A percentile compares a stretch with the other conserved stretches of the same genome.
Conservation (phyloP, 2,888 invertebrate genomes). For the Drosophila borborema region DNA sequence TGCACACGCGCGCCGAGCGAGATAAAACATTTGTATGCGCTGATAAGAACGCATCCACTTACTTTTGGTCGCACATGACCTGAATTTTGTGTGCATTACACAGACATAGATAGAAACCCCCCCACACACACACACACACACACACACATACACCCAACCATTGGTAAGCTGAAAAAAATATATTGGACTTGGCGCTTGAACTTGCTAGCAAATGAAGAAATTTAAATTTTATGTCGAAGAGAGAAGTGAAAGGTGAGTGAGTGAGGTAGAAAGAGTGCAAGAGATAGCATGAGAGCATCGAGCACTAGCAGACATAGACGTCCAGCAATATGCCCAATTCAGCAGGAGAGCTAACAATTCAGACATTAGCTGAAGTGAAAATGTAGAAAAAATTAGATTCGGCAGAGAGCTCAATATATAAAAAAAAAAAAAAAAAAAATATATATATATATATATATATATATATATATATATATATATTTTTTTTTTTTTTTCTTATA, state of each 20-base stretch:
- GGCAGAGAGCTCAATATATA: no score
- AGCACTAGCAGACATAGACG: slow-evolving; percentile 52
- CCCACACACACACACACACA: slow-evolving; percentile 1
- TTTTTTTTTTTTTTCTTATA: no score
- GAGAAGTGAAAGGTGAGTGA: not conserved
- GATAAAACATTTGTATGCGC: slow-evolving; percentile 79
- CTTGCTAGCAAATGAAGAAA: slow-evolving; percentile 74
- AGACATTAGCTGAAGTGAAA: not conserved
- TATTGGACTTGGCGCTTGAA: slow-evolving; percentile 54
- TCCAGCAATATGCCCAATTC: slow-evolving; percentile 3
- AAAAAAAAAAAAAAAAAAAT: no score
- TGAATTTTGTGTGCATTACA: slow-evolving; percentile 67
- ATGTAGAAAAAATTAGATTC: not conserved
- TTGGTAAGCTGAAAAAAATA: slow-evolving; percentile 37
- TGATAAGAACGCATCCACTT: slow-evolving; percentile 80
- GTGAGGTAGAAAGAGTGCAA: not conserved
- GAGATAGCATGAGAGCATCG: slow-evolving; percentile 1
- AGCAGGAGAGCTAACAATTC: not conserved
- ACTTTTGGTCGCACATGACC: slow-evolving; percentile 79
- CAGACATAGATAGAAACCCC: slow-evolving; percentile 19
- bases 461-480: no score
- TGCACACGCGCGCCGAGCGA: slow-evolving; percentile 72
- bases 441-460: no score
- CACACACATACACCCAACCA: slow-evolving; percentile 13
- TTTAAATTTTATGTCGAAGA: slow-evolving; percentile 67